A percentile compares a stretch with the other conserved stretches of the same genome.
phyloP scores from a whole-genome alignment of 2,113 vertebrate genomes.

The Caloenas nicobarica region DNA sequence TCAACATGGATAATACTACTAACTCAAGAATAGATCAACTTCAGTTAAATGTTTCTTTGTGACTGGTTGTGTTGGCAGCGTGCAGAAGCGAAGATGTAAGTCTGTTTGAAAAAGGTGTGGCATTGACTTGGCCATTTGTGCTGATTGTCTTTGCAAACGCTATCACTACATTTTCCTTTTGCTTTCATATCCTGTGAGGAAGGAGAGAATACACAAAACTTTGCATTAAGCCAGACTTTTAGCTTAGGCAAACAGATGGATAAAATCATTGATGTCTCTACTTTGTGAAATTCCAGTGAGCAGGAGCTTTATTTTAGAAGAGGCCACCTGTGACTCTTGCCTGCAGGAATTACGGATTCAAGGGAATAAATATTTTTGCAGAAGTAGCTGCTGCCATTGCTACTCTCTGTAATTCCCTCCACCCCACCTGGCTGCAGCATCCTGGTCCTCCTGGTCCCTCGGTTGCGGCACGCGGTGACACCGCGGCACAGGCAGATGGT shows the following conservation, averaged over 20 bases:
- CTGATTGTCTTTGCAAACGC: background rate
- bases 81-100: background rate
- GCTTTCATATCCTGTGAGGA: background rate
- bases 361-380: background rate
- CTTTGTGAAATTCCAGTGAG: background rate
- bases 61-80: background rate
- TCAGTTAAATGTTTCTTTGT: background rate
- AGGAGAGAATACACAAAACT: background rate
- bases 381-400: background rate
- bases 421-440: background rate
- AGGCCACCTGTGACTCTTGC: background rate
- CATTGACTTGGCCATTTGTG: background rate
- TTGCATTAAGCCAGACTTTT: background rate
- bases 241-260: background rate
- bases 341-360: background rate
- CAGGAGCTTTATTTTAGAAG: background rate
- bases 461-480: accelerated
- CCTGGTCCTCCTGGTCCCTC: accelerated
- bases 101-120: background rate
- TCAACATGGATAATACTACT: background rate
- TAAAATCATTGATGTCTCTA: background rate
- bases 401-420: background rate
- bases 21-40: background rate
- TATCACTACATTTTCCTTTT: background rate
- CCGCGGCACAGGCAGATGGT: background rate